Evolutionary conservation across 2,113 vertebrate genomes (phyloP), one percentile per base, ranked within the genome.

Genomic region (Oncorhynchus masou): DNA sequence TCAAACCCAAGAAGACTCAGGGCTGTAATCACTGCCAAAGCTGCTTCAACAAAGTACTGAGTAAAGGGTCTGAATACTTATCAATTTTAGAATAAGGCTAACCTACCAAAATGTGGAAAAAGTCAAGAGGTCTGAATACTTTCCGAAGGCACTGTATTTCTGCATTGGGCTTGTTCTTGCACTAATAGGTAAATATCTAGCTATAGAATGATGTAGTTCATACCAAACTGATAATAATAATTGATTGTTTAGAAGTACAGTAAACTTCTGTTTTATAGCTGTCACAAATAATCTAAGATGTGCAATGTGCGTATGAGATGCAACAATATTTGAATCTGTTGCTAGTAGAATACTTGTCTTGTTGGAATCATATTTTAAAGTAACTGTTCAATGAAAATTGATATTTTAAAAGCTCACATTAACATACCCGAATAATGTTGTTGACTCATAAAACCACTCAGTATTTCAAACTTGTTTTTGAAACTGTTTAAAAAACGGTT

Each of bases 131-230:
- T 34, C 34, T 34, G 34, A 34, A 6, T 34, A 34, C 34, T 34
- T 34, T 34, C 34, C 51, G 49, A 70, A 16, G 39, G 13, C 49
- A 51, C 2, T 34, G 34, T 12, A 88, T 4, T 71, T 89, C 22
- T 84, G 81, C 20, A 3, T 84, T 51, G 81, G 80, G 57, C 70
- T 94, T 25, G 69, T 82, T 68, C 31, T 90, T 25, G 66, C 79
- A 7, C 64, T 91, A n/a, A 76, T 85, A 82, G 89, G 91, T 93
- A 86, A 19, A 3, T 2, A 72, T 7, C 62, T 81, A 3, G 27
- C 19, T 19, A 25, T 20, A 29, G 22, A 51, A 15, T 8, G 20
- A 51, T n/a, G n/a, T n/a, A 29, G 24, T 48, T 34, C 34, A 7
- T 7, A 34, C 34, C 25, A 27, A 29, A 66, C 64, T 2, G 62